Percentiles rank a stretch among this genome's conserved stretches.
These are phyloP conservation scores for Trematomus loennbergii DNA, from an alignment of 2,113 vertebrate genomes.

Conservation along the genomic window DNA sequence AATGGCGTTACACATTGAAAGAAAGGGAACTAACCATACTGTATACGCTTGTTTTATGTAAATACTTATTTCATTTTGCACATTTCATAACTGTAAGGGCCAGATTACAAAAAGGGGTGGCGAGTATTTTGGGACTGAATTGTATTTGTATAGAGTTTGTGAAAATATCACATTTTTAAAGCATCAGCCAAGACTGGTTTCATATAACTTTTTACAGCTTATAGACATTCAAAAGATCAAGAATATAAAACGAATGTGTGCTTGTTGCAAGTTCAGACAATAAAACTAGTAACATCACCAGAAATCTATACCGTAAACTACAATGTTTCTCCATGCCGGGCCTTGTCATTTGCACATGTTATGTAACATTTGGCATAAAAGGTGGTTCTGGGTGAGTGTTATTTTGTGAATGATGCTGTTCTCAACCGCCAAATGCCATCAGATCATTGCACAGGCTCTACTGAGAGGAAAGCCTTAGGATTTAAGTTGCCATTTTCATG, in stretches of 20 bases:
- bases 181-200: too few species aligned
- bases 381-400: not conserved
- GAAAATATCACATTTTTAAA: not conserved
- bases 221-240: too few species aligned
- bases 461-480: not conserved
- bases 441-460: not conserved
- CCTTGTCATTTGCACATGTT: not conserved
- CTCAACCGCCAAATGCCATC: not conserved
- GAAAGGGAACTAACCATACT: slow-evolving; percentile 9
- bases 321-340: not conserved
- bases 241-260: too few species aligned
- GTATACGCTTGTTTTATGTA: not conserved
- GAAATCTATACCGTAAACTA: not conserved
- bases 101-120: not conserved
- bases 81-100: not conserved
- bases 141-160: not conserved
- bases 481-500: not conserved
- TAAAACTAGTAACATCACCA: not conserved
- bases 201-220: too few species aligned
- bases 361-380: not conserved
- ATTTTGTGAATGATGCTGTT: not conserved
- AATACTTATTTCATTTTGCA: not conserved
- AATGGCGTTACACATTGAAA: not conserved
- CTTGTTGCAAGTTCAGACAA: not conserved
- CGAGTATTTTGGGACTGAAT: slow-evolving; percentile 7